Evolutionary conservation across 2,797 vertebrate species (phyloP).

Genomic region (Allobates femoralis): DNA sequence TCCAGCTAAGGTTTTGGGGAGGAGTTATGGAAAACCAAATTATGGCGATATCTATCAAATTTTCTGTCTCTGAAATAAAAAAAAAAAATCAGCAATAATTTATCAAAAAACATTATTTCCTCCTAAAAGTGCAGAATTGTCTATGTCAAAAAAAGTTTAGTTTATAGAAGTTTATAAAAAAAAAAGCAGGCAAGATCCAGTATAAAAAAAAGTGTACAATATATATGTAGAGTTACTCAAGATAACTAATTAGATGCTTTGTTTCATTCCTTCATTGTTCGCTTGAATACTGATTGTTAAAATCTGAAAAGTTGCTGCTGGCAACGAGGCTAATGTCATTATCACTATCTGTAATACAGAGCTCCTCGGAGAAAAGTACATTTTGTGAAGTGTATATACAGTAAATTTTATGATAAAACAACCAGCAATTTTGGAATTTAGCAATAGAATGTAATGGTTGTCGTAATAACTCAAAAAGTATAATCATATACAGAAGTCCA

Average conservation of each 20-base stretch:
- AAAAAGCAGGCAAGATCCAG: neutral
- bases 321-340: neutral
- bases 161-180: neutral
- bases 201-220: neutral
- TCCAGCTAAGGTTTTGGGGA: slow-evolving; percentile 32
- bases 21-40: slow-evolving; percentile 37
- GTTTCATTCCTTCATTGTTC: neutral
- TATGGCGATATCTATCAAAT: slow-evolving; percentile 38
- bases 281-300: neutral
- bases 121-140: neutral
- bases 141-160: neutral
- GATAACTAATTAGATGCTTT: too few relatives aligned
- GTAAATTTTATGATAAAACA: neutral
- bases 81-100: neutral
- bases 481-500: too few relatives aligned
- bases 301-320: neutral
- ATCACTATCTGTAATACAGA: neutral
- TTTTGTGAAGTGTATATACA: neutral
- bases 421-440: neutral
- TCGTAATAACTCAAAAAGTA: too few relatives aligned
- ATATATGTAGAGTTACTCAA: neutral
- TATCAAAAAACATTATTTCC: slow-evolving; percentile 14
- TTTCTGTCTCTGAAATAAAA: slow-evolving; percentile 19
- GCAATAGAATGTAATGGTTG: too few relatives aligned
- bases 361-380: too few relatives aligned